phyloP scores from a whole-genome alignment of 1,140 invertebrate genomes.

The Tetramorium simillimum region DNA sequence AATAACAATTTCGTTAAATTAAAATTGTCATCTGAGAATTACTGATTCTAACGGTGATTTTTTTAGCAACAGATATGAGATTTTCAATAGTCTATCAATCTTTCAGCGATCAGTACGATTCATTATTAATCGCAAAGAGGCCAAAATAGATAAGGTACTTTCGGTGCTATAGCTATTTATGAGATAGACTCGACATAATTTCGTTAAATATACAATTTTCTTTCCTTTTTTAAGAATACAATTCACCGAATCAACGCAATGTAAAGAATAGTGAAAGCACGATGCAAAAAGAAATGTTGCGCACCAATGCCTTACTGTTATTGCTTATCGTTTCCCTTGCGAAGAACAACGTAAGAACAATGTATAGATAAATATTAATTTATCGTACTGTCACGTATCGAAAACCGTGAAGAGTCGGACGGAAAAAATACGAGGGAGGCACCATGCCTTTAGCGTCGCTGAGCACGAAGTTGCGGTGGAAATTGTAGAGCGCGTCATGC shows the following conservation, averaged over 20 bases:
- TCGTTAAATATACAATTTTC: neutral
- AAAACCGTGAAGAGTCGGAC: constrained; percentile 12
- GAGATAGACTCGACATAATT: neutral
- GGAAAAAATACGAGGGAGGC: neutral
- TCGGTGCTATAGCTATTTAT: neutral
- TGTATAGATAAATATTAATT: neutral
- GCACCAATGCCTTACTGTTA: neutral
- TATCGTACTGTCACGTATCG: constrained; percentile 12
- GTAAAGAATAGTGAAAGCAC: neutral
- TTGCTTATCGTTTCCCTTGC: neutral
- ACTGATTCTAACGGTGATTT: no score
- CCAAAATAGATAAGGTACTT: neutral
- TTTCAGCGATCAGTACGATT: no score
- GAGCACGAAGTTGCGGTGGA: constrained; percentile 28
- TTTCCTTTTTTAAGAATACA: neutral
- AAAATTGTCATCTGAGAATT: no score
- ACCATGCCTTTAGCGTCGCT: constrained; percentile 22
- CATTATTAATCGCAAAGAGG: no score
- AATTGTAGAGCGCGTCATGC: constrained; percentile 48
- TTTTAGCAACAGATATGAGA: no score
- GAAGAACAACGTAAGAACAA: neutral
- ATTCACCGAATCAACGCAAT: neutral
- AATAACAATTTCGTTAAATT: no score
- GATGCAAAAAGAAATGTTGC: neutral
- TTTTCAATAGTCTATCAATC: no score